phyloP scores from a whole-genome alignment of 2,888 invertebrate genomes.

The Octonoba sinensis region DNA sequence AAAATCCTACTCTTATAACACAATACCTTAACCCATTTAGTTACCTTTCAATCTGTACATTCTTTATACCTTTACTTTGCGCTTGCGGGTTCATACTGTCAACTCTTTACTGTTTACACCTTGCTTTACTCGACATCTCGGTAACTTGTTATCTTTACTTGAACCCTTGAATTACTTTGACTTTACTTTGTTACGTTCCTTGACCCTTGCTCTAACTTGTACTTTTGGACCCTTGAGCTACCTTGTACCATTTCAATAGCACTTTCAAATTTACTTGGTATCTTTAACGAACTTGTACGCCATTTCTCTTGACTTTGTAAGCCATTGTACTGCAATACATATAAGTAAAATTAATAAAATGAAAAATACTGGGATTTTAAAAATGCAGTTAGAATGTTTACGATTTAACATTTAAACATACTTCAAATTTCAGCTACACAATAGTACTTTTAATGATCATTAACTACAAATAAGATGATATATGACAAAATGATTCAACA shows the following conservation, averaged over 20 bases:
- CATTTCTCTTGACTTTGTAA: conserved; percentile 21
- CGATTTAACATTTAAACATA: no score
- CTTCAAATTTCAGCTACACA: no score
- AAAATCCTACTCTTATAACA: no score
- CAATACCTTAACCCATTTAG: not conserved
- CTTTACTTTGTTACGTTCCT: conserved; percentile 1
- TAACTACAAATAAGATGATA: no score
- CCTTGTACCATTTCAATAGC: conserved; percentile 2
- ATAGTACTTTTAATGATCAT: no score
- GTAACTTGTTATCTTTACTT: conserved; percentile 5
- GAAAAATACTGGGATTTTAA: no score
- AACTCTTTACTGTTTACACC: not conserved
- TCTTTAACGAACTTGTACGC: conserved; percentile 15
- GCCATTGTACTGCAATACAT: no score
- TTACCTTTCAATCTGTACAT: not conserved
- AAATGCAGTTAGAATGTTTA: no score
- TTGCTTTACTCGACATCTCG: not conserved
- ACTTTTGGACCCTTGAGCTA: conserved; percentile 16
- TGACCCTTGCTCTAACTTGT: not conserved
- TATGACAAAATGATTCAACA: no score
- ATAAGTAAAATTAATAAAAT: no score
- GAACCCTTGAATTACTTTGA: conserved; percentile 12
- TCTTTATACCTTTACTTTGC: conserved; percentile 2
- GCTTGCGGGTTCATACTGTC: not conserved
- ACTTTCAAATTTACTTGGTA: not conserved